phyloP scores from a whole-genome alignment of 2,113 vertebrate species.

The Anoura caudifer region DNA sequence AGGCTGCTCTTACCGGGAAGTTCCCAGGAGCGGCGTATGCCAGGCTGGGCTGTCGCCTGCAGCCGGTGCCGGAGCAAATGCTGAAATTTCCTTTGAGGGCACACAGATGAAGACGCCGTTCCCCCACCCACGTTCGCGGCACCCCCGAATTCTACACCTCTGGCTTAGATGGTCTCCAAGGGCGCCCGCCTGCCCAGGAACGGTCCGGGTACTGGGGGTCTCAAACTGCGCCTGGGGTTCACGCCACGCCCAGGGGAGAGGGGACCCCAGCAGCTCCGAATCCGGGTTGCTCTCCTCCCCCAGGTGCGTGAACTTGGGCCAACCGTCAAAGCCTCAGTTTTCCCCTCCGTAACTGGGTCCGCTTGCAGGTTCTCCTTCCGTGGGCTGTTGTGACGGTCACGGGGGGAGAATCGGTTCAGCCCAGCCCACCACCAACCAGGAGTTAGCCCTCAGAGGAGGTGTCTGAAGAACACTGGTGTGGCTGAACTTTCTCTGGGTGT shows the following conservation, averaged over 20 bases:
- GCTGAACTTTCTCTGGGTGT: not conserved
- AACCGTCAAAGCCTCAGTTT: not conserved
- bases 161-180: not conserved
- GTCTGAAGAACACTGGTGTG: not conserved
- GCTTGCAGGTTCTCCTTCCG: not conserved
- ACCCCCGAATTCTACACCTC: not conserved
- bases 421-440: rapidly evolving
- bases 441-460: rapidly evolving
- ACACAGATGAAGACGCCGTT: rapidly evolving
- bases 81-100: no score
- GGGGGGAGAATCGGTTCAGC: not conserved
- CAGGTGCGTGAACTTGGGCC: not conserved
- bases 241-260: not conserved
- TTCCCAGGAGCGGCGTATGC: rapidly evolving
- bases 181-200: not conserved
- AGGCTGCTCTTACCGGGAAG: rapidly evolving
- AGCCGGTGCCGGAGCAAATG: rapidly evolving
- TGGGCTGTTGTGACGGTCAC: not conserved
- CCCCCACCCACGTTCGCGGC: not conserved
- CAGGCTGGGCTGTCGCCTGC: rapidly evolving
- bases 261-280: not conserved
- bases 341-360: not conserved
- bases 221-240: not conserved
- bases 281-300: not conserved
- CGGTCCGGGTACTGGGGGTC: not conserved